Base-by-base conservation (phyloP, 2,888 invertebrate species). In the Brenthis ino region DNA sequence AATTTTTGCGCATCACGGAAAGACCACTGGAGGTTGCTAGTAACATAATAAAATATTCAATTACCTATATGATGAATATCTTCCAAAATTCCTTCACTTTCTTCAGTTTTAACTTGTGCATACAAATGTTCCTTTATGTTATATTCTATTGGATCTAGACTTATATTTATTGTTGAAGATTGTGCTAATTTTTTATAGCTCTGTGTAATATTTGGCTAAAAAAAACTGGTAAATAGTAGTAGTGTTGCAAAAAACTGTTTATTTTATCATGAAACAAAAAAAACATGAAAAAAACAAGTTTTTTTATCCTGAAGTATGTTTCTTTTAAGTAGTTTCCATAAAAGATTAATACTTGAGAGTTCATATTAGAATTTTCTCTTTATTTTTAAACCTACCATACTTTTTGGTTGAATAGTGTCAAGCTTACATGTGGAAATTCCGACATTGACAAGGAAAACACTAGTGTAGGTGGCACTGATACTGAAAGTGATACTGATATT, bases 91-190 rank as follows among this genome's bases (percentile, higher is more conserved):
- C 6, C 37, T 0, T 43, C 57, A 33, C 55, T 33, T 6, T 28
- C 57, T 67, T 67, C 28, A 4, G 16, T 54, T 33, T 72, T 58
- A n/a, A 57, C 54, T 57, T 72, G 64, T 1, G 65, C 56, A 16
- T 66, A 47, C 6, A 69, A 43, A 43, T 43, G 56, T 8, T 64
- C 14, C 12, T 65, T 57, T 1, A 64, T 24, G 20, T 50, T 37
- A 12, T n/a, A 67, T 0, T 57, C 54, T 0, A 33, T 13, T 6
- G 47, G 20, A 43, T 50, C 51, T 2, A 65, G 12, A 14, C 61
- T 37, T 55, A 58, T 51, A 50, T 69, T 51, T 14, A 67, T 24
- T 11, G 63, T 55, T 33, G 61, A 51, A 28, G 67, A 67, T 13
- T 37, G 48, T 24, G 51, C 51, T 20, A 67, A 13, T 6, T 16